Base-by-base conservation (phyloP, 2,888 invertebrate species). In the Trissoscelio sp. region DNA sequence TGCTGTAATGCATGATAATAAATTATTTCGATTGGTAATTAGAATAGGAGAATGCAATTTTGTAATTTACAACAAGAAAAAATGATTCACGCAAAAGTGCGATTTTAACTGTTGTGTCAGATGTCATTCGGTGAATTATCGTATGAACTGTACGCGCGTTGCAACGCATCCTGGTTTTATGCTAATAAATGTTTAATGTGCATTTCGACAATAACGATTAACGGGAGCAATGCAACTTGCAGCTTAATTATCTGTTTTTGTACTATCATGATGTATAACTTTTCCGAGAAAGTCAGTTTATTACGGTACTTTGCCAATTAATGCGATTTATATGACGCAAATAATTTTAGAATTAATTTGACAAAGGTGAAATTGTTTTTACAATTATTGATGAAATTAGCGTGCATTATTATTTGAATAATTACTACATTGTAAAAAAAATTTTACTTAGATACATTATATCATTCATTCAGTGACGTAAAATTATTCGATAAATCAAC, bases 131-230 rank as follows among this genome's bases (percentile, higher is more conserved):
- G 57, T 75, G 64, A 74, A 55, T 74, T 57, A 74, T 51, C 46
- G 66, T 48, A 48, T 42, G 66, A 75, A 66, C 37, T 64, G 39
- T 48, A 58, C 24, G 57, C 22, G 39, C 55, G 39, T 39, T 28
- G 66, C 46, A 75, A 18, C 28, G 48, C 57, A 37, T 39, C 18
- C 60, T 20, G 58, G 67, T 48, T 77, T 67, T 60, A 67, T 77
- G 67, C 75, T 77, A 67, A 77, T 77, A 77, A 67, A 77, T 77
- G 75, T 77, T 77, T 58, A 77, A 77, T 77, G 53, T 58, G 75
- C 67, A 16, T 60, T 77, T 51, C 67, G 53, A 67, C 67, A 77
- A 77, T 67, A 77, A 77, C 75, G 67, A 77, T 67, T 67, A 67
- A 67, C 58, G 60, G 12, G 51, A 39, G 3, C 42, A 28, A 67